A percentile compares a stretch with the other conserved stretches of the same genome.
Evolutionary conservation across 2,113 vertebrate genomes (phyloP).

Genomic region (Pyxicephalus adspersus): DNA sequence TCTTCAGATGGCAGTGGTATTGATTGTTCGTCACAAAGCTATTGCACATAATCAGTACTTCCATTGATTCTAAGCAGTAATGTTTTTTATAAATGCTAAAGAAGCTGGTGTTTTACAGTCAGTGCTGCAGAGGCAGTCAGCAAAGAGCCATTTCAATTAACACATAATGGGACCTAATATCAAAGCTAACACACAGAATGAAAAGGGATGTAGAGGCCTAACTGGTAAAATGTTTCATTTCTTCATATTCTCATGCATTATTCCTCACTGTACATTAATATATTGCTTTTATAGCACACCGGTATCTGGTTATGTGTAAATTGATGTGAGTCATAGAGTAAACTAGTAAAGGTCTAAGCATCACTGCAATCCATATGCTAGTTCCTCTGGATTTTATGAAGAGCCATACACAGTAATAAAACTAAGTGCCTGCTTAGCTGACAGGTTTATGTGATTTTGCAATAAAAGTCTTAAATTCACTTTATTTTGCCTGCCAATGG

Average conservation of each 20-base stretch:
- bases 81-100: neutral
- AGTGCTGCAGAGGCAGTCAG: neutral
- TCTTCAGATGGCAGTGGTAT: neutral
- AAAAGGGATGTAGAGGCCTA: neutral
- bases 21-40: conserved; percentile 25
- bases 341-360: neutral
- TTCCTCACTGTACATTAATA: neutral
- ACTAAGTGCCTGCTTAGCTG: conserved; percentile 1
- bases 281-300: neutral
- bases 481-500: conserved; percentile 1
- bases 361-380: neutral
- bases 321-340: neutral
- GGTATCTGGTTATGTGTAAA: neutral
- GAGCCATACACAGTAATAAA: neutral
- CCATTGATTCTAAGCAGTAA: neutral
- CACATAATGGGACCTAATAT: neutral
- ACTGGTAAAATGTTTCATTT: neutral
- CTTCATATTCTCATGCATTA: neutral
- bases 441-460: conserved; percentile 2
- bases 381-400: neutral
- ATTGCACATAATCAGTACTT: conserved; percentile 23
- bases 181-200: neutral
- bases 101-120: neutral
- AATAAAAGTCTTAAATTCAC: neutral
- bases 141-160: neutral